phyloP scores from a whole-genome alignment of 2,888 invertebrate genomes.

The Tillus elongatus region DNA sequence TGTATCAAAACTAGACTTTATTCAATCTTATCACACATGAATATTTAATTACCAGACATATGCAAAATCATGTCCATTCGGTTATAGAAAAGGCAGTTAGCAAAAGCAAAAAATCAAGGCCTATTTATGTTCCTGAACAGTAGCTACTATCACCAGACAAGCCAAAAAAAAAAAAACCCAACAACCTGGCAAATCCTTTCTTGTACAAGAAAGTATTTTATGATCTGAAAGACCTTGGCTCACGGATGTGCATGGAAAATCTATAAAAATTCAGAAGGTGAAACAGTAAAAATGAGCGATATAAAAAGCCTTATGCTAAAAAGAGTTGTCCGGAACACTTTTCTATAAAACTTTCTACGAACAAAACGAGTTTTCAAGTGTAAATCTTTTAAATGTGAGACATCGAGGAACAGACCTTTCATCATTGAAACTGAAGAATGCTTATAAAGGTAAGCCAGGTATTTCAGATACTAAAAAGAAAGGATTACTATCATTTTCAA shows the following conservation, averaged over 20 bases:
- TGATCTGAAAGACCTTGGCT: background rate
- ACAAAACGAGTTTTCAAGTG: background rate
- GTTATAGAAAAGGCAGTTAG: background rate
- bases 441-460: background rate
- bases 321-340: background rate
- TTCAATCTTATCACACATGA: background rate
- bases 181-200: background rate
- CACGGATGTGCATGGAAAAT: background rate
- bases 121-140: conserved; percentile 5
- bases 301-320: background rate
- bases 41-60: background rate
- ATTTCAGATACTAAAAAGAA: background rate
- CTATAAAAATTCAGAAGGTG: background rate
- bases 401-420: conserved; percentile 1
- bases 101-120: background rate
- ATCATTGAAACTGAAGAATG: background rate
- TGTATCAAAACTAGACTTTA: background rate
- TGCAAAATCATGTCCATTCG: background rate
- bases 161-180: conserved; percentile 1
- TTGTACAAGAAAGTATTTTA: background rate
- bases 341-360: conserved; percentile 1
- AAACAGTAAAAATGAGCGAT: background rate
- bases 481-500: background rate
- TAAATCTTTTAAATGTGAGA: background rate
- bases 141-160: conserved; percentile 1